Evolutionary conservation across 2,888 invertebrate genomes (phyloP).

Genomic region (Nephrotoma guestfalica): DNA sequence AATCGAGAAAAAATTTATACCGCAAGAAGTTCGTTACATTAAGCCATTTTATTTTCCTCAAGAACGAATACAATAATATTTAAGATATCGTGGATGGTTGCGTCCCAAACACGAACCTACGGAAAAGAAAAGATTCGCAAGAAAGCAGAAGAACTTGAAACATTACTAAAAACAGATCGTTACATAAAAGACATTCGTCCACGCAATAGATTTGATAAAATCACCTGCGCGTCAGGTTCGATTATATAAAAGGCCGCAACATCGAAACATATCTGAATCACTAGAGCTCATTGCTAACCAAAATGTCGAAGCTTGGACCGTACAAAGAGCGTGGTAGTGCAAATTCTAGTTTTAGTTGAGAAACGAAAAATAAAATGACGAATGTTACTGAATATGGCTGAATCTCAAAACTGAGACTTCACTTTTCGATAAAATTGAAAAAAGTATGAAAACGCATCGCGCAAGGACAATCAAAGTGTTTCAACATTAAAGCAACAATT

Average conservation of each 20-base stretch:
- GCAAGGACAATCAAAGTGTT: conserved; percentile 14
- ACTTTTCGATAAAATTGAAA: not conserved
- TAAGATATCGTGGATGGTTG: conserved; percentile 19
- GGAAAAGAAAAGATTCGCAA: conserved; percentile 12
- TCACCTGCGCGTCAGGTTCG: conserved; percentile 27
- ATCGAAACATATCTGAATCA: conserved; percentile 10
- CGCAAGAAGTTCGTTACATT: conserved; percentile 40
- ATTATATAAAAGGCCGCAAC: conserved; percentile 23
- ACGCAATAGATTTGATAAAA: conserved; percentile 30
- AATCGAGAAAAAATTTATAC: conserved; percentile 46
- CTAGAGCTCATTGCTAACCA: not conserved
- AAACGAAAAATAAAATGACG: not conserved
- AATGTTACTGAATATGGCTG: not conserved
- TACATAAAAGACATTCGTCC: conserved; percentile 15
- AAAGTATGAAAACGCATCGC: not conserved
- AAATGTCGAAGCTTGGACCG: not conserved
- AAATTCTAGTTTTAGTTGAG: not conserved
- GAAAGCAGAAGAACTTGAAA: not conserved
- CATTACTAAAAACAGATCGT: conserved; percentile 8
- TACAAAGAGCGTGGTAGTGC: not conserved
- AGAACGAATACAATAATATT: conserved; percentile 27
- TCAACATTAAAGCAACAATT: conserved; percentile 33
- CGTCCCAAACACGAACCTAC: not conserved
- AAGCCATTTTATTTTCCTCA: conserved; percentile 38
- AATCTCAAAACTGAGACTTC: not conserved